Base-by-base conservation (phyloP, 2,113 vertebrate genomes). In the Taxidea taxus region DNA sequence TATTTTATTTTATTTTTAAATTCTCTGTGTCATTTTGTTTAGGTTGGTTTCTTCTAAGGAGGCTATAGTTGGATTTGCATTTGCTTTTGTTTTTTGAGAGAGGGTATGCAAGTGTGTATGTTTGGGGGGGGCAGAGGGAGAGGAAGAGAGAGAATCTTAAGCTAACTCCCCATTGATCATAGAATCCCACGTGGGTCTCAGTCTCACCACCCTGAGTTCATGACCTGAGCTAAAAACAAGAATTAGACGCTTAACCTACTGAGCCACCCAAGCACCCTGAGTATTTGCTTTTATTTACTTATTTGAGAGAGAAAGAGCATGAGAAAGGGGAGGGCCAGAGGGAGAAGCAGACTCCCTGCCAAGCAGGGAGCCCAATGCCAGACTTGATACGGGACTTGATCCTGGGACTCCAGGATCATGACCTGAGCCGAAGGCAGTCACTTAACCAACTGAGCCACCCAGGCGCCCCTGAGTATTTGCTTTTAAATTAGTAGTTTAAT, bases 1-100 rank as follows among this genome's bases (percentile, higher is more conserved):
- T n/a, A n/a, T n/a, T n/a, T n/a, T n/a, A n/a, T n/a, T 95, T 93
- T 64, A 83, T 51, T 85, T 90, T 87, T 34, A 54, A 75, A 68
- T 75, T 80, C 9, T 74, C 21, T 68, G 3, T 74, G 16, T 18
- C 66, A 44, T 68, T 72, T 85, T 85, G 1, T 54, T 95, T 18
- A 75, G 15, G 7, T 54, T 1, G 23, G 37, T 34, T 82, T 51
- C 31, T 83, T 87, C 42, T 62, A 72, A 92, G 4, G 7, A 66
- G 27, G 25, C 7, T 72, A 29, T 39, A 44, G 66, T 47, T 95
- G 31, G 13, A 78, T 42, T 51, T 47, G 42, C 47, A 47, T 60
- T 62, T 62, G 83, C 34, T 68, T 68, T 68, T 37, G 31, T 77
- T 47, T 77, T 47, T 77, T 77, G 42, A 77, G 66, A 68, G 8